Base-by-base conservation (phyloP, 2,888 invertebrate species). In the Polymixis lichenea region DNA sequence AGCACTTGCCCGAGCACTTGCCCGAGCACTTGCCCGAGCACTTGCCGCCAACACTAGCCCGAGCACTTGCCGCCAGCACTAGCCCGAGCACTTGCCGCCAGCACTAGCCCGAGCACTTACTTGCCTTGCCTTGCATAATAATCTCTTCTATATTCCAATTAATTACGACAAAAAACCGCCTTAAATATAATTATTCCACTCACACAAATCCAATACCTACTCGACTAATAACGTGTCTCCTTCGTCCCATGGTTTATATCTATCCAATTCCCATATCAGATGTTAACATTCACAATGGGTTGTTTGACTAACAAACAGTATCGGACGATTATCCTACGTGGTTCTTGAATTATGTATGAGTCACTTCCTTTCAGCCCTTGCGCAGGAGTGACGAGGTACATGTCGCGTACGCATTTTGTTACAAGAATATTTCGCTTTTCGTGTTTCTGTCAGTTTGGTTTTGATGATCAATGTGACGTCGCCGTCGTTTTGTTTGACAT, bases 291-390 rank as follows among this genome's bases (percentile, higher is more conserved):
- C 90, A 94, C 95, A 95, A 95, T 94, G 87, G 92, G 94, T 94
- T 95, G 96, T 95, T 96, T 96, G 95, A 95, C 95, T 96, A 95
- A 95, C 95, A 96, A 96, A 95, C 95, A 92, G 92, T 91, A 94
- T 94, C 91, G 92, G 91, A 88, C 86, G 95, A 95, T 95, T 95
- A 95, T 95, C 93, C 92, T 90, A 85, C 86, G 75, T 64, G 78
- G 84, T 77, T 78, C 86, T 87, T 95, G 92, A 93, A 96, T 96
- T 90, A 96, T 95, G 93, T 90, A 96, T 95, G 94, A 94, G 89
- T 86, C 90, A 93, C 92, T 93, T 95, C 95, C 95, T 93, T 91
- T 90, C 85, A 90, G 62, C 73, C 86, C 72, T 75, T 86, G 84
- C 86, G 84, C 85, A 87, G 87, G 87, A 86, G 84, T 87, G 89